Evolutionary conservation across 2,797 vertebrate genomes (phyloP).

Genomic region (Pogoniulus pusillus): DNA sequence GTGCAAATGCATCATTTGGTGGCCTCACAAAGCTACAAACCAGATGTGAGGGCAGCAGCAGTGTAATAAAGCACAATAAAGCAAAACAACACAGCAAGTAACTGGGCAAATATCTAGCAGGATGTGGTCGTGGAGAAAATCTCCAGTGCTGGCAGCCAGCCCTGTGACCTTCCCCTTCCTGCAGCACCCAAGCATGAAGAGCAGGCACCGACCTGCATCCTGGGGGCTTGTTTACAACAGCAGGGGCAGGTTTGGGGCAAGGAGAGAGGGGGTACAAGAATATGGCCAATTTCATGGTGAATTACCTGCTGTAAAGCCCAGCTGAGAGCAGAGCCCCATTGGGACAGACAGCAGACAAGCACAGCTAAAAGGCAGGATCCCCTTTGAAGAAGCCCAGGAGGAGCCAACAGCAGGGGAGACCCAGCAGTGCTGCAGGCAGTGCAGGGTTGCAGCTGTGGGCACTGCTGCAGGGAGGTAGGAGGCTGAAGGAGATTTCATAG

Average conservation of each 20-base stretch:
- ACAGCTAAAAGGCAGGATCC: neutral
- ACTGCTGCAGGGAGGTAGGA: accelerated
- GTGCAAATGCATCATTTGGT: conserved; percentile 10
- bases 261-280: neutral
- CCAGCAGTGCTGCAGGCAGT: accelerated
- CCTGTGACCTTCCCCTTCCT: neutral
- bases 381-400: neutral
- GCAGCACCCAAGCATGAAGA: neutral
- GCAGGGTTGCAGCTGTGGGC: neutral
- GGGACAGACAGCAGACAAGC: neutral
- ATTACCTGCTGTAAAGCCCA: neutral
- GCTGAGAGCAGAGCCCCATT: neutral
- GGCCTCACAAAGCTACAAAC: neutral
- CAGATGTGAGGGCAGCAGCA: neutral
- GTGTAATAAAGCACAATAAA: neutral
- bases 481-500: neutral
- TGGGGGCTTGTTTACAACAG: neutral
- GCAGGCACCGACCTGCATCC: neutral
- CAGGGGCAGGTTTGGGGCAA: neutral
- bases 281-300: neutral
- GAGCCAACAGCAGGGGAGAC: accelerated
- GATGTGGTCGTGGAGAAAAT: neutral
- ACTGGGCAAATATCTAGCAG: neutral
- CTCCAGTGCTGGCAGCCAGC: neutral
- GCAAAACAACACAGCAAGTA: neutral